These are phyloP conservation scores for Timandra comae DNA, from an alignment of 2,888 invertebrate species.

Conservation along the genomic window DNA sequence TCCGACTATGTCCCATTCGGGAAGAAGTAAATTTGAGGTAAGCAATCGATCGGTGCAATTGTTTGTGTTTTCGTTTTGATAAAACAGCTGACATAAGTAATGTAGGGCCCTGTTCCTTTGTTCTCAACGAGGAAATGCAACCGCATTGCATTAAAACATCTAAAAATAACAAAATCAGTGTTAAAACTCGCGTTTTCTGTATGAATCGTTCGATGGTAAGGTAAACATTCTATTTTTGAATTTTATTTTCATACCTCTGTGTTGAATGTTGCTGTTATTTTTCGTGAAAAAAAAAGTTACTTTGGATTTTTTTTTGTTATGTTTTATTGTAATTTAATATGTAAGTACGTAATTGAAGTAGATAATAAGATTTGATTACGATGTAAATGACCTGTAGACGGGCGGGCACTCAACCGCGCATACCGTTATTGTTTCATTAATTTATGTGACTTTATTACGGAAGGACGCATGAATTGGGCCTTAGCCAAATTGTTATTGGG, in stretches of 20 bases:
- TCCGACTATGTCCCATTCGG: conserved; percentile 79
- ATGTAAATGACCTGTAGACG: conserved; percentile 46
- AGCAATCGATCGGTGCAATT: conserved; percentile 45
- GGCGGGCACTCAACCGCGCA: conserved; percentile 43
- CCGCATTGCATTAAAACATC: background rate
- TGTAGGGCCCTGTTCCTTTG: conserved; percentile 7
- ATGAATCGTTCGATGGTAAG: background rate
- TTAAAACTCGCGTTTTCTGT: background rate
- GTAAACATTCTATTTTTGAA: conserved; percentile 43
- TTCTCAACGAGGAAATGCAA: background rate
- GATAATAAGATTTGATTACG: conserved; percentile 32
- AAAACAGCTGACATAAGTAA: conserved; percentile 79
- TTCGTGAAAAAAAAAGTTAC: no score
- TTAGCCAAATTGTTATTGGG: conserved; percentile 1
- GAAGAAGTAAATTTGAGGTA: conserved; percentile 81
- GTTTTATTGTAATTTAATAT: conserved; percentile 22
- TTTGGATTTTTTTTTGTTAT: conserved; percentile 22
- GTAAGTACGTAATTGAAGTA: no score
- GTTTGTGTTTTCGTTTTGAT: conserved; percentile 71
- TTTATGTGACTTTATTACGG: conserved; percentile 6
- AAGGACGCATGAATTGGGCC: conserved; percentile 1
- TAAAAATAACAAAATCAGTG: conserved; percentile 1
- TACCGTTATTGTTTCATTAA: conserved; percentile 46
- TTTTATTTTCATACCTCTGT: conserved; percentile 14
- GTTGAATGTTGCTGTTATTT: conserved; percentile 10